Evolutionary conservation across 2,888 invertebrate genomes (phyloP).

Genomic region (Anoncus sp.): DNA sequence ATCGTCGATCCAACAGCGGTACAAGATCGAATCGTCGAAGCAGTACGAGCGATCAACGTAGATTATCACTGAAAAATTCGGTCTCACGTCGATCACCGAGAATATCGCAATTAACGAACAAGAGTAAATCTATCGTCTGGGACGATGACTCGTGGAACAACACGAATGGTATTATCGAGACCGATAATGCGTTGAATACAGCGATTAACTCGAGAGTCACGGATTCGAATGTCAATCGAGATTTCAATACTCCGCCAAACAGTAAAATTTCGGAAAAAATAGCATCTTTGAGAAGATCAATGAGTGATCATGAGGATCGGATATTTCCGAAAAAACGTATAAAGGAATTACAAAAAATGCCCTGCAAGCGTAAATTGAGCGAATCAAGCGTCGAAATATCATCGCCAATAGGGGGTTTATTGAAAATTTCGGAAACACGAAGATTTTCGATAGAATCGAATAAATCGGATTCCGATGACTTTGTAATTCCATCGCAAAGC

Average conservation of each 20-base stretch:
- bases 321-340: conserved; percentile 22
- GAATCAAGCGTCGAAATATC: conserved; percentile 59
- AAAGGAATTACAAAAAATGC: conserved; percentile 46
- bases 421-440: conserved; percentile 63
- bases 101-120: conserved; percentile 48
- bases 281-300: background rate
- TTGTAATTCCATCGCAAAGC: conserved; percentile 72
- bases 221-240: background rate
- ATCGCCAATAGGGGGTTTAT: conserved; percentile 70
- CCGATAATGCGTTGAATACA: background rate
- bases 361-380: conserved; percentile 60
- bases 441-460: conserved; percentile 72
- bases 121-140: conserved; percentile 67
- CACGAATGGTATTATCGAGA: conserved; percentile 58
- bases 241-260: conserved; percentile 1
- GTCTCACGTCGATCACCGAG: conserved; percentile 22
- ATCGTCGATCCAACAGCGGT: background rate
- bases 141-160: conserved; percentile 76
- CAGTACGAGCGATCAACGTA: conserved; percentile 13
- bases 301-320: conserved; percentile 1
- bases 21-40: conserved; percentile 19
- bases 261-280: conserved; percentile 48
- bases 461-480: conserved; percentile 78
- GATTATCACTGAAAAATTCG: conserved; percentile 12
- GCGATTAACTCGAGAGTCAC: background rate